Evolutionary conservation across 2,888 invertebrate species (phyloP).

Genomic region (Endomychus coccineus): DNA sequence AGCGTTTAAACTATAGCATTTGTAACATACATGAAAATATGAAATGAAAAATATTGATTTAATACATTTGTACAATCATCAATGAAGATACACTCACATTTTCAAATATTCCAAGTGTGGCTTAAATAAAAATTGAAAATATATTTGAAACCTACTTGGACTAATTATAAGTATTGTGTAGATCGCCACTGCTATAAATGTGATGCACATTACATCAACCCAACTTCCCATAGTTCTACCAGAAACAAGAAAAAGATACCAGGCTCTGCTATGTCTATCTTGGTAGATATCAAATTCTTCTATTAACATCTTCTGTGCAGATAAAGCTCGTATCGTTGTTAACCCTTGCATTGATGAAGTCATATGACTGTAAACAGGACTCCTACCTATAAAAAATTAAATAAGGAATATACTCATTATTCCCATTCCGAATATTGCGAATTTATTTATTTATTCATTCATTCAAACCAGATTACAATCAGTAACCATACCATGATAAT

Average conservation of each 20-base stretch:
- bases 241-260: slow-evolving; percentile 59
- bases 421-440: no score
- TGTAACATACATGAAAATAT: no score
- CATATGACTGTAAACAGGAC: slow-evolving; percentile 70
- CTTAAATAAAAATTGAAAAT: no score
- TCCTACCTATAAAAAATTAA: slow-evolving; percentile 52
- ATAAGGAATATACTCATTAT: not conserved
- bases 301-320: slow-evolving; percentile 56
- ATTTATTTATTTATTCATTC: no score
- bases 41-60: no score
- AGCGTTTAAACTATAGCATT: no score
- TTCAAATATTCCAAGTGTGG: no score
- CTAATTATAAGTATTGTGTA: slow-evolving; percentile 8
- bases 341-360: slow-evolving; percentile 70
- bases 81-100: no score
- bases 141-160: slow-evolving; percentile 7
- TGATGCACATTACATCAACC: slow-evolving; percentile 58
- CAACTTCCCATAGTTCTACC: slow-evolving; percentile 65
- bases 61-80: no score
- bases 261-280: slow-evolving; percentile 65
- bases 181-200: slow-evolving; percentile 44
- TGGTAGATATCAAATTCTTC: slow-evolving; percentile 57
- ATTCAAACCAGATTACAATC: no score
- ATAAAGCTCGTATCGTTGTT: slow-evolving; percentile 68
- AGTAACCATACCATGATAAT: no score